Percentiles rank a stretch among this genome's conserved stretches.
Conservation (phyloP, 2,797 vertebrate genomes). For the Molossus alvarezi region DNA sequence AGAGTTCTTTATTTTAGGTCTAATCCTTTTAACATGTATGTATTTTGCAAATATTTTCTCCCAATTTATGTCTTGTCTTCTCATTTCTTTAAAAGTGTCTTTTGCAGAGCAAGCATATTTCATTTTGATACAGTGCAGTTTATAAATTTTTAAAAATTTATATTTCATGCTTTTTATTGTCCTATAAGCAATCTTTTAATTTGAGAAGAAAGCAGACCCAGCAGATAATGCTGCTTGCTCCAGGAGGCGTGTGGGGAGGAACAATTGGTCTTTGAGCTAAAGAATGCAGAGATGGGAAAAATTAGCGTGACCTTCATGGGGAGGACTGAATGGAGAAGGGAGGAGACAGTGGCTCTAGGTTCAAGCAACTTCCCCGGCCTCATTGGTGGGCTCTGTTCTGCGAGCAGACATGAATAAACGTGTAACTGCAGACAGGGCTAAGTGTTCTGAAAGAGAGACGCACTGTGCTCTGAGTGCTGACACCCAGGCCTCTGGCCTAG, state of each 20-base stretch:
- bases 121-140: neutral
- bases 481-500: neutral
- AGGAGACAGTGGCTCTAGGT: neutral
- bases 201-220: neutral
- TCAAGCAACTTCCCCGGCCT: neutral
- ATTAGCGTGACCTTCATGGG: neutral
- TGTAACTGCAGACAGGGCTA: neutral
- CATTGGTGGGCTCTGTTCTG: neutral
- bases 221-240: neutral
- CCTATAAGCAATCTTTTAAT: neutral
- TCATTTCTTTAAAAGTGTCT: neutral
- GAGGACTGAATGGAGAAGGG: neutral
- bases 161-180: neutral
- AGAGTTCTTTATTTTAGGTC: neutral
- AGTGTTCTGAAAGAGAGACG: neutral
- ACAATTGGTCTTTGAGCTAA: neutral
- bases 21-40: neutral
- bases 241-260: neutral
- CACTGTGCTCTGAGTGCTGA: neutral
- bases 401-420: neutral
- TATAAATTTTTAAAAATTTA: neutral
- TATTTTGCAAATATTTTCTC: constrained; percentile 20
- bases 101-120: neutral
- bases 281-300: neutral
- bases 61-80: neutral